Percentiles rank a stretch among this genome's conserved stretches.
These are phyloP conservation scores for Cosmia pyralina DNA, from an alignment of 2,888 invertebrate genomes.

Conservation along the genomic window DNA sequence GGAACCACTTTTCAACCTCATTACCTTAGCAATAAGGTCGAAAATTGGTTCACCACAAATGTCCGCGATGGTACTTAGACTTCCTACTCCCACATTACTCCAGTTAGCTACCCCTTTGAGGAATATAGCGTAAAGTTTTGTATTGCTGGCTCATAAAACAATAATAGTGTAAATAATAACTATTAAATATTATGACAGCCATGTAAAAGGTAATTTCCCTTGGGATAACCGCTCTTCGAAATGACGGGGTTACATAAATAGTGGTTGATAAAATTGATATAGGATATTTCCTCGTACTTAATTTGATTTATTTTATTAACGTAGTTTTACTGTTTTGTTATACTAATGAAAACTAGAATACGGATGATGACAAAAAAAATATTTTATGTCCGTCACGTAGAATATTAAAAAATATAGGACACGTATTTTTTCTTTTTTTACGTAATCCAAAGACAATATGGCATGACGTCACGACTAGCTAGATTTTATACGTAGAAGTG, in stretches of 20 bases:
- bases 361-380: too few relatives aligned
- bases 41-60: too few relatives aligned
- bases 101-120: not conserved
- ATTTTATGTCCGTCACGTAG: too few relatives aligned
- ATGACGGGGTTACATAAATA: conserved; percentile 3
- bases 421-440: too few relatives aligned
- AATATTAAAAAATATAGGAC: too few relatives aligned
- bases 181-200: conserved; percentile 24
- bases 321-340: not conserved
- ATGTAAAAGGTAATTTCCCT: conserved; percentile 40
- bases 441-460: too few relatives aligned
- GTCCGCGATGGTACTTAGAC: too few relatives aligned
- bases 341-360: not conserved
- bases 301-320: not conserved
- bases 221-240: conserved; percentile 20
- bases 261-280: not conserved
- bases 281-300: not conserved
- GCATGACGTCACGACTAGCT: too few relatives aligned
- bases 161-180: conserved; percentile 30
- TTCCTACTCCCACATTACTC: not conserved
- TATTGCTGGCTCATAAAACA: not conserved
- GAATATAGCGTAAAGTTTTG: not conserved
- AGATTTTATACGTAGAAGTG: too few relatives aligned
- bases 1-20: too few relatives aligned
- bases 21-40: too few relatives aligned